Evolutionary conservation across 2,888 invertebrate species (phyloP).

Genomic region (Oxycera nigricornis): DNA sequence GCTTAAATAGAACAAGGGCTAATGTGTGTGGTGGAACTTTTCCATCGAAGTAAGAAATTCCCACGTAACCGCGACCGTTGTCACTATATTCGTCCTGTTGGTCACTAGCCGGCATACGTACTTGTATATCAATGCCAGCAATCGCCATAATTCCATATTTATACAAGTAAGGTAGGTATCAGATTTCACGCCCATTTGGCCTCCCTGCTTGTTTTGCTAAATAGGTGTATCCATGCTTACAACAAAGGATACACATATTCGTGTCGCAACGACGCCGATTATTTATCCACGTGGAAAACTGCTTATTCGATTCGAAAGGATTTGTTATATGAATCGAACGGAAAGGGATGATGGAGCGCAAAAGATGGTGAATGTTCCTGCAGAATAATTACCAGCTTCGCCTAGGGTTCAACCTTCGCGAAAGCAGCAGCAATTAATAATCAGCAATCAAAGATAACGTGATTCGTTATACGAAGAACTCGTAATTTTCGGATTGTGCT

Average conservation of each 20-base stretch:
- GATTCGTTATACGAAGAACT: background rate
- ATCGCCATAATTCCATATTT: constrained; percentile 18
- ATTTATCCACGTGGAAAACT: background rate
- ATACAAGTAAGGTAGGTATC: background rate
- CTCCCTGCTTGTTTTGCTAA: background rate
- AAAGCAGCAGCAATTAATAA: background rate
- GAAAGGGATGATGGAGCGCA: background rate
- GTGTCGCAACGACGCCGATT: background rate
- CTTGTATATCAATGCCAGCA: background rate
- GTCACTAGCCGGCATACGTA: too few species aligned
- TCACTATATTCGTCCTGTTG: background rate
- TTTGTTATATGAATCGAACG: too few species aligned
- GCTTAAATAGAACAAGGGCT: background rate
- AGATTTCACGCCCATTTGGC: constrained; percentile 12
- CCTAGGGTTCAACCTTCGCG: background rate
- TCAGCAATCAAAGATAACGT: background rate
- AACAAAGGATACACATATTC: background rate
- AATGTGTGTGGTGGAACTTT: background rate
- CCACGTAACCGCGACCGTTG: background rate
- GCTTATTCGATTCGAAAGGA: constrained; percentile 8
- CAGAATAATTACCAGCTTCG: too few species aligned
- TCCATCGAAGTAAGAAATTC: background rate
- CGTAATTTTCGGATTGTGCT: constrained; percentile 1
- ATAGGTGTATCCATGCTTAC: background rate
- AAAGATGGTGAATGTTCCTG: too few species aligned